These are phyloP conservation scores for Noturus placidus DNA, from an alignment of 2,113 vertebrate genomes.

Conservation along the genomic window DNA sequence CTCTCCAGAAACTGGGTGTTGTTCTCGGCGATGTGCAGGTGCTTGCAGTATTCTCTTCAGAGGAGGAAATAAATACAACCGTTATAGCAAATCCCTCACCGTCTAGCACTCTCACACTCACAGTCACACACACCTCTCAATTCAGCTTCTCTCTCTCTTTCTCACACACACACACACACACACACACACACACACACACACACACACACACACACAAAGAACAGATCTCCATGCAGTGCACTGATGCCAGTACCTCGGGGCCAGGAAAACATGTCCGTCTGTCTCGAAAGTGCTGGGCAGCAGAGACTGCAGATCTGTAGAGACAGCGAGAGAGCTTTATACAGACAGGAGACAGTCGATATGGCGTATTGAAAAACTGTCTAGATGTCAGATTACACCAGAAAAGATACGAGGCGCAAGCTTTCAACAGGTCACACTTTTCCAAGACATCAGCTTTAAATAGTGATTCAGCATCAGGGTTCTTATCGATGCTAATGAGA, in stretches of 20 bases:
- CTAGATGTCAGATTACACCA: background rate
- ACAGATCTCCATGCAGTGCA: background rate
- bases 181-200: background rate
- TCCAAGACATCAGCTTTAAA: background rate
- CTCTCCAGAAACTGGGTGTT: slow-evolving; percentile 98
- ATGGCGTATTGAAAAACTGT: no score
- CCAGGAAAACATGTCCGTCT: slow-evolving; percentile 96
- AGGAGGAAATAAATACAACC: slow-evolving; percentile 6
- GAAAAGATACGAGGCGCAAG: background rate
- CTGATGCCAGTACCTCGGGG: slow-evolving; percentile 82
- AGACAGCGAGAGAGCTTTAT: slow-evolving; percentile 57
- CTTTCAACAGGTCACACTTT: background rate
- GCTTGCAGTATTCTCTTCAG: slow-evolving; percentile 93
- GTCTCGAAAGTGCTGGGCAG: slow-evolving; percentile 95
- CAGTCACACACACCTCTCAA: background rate
- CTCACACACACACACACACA: background rate
- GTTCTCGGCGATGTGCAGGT: slow-evolving; percentile 92
- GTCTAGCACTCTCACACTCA: slow-evolving; percentile 20
- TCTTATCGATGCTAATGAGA: background rate
- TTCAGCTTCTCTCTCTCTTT: background rate
- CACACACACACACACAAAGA: background rate
- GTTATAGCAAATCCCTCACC: background rate
- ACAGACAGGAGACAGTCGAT: background rate
- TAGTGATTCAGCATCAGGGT: background rate
- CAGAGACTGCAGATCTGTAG: slow-evolving; percentile 96